phyloP scores from a whole-genome alignment of 2,113 vertebrate species.

The Campylomormyrus tamandua region DNA sequence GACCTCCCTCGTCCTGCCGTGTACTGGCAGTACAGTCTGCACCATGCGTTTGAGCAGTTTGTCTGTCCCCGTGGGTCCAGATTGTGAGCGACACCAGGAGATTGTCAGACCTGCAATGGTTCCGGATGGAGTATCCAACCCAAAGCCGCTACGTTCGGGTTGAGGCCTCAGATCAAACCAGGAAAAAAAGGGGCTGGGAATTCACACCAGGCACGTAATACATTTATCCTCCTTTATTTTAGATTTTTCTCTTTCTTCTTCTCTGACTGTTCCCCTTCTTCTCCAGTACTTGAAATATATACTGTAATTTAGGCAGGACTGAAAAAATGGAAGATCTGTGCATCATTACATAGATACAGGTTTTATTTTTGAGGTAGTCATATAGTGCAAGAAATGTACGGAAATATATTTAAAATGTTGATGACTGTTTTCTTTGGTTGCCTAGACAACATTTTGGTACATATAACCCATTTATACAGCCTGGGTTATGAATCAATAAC shows the following conservation, averaged over 20 bases:
- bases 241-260: not conserved
- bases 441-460: not conserved
- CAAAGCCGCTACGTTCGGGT: conserved; percentile 62
- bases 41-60: not conserved
- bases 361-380: not conserved
- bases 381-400: not conserved
- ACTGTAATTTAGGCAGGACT: not conserved
- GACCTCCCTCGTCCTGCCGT: not conserved
- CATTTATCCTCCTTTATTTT: not conserved
- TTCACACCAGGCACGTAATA: conserved; percentile 61
- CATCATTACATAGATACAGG: not conserved
- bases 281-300: not conserved
- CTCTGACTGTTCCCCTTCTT: conserved; percentile 4
- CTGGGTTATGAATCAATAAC: not conserved
- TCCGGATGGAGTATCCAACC: conserved; percentile 55
- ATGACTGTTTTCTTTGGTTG: not conserved
- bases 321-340: not conserved
- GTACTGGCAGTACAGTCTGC: not conserved
- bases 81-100: conserved; percentile 79
- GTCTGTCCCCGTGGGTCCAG: conserved; percentile 43
- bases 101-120: conserved; percentile 79
- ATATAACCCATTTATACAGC: not conserved
- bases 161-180: conserved; percentile 59
- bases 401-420: not conserved
- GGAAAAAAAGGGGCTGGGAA: conserved; percentile 69